Conservation (phyloP, 1,140 invertebrate species). For the Drosophila orosa region DNA sequence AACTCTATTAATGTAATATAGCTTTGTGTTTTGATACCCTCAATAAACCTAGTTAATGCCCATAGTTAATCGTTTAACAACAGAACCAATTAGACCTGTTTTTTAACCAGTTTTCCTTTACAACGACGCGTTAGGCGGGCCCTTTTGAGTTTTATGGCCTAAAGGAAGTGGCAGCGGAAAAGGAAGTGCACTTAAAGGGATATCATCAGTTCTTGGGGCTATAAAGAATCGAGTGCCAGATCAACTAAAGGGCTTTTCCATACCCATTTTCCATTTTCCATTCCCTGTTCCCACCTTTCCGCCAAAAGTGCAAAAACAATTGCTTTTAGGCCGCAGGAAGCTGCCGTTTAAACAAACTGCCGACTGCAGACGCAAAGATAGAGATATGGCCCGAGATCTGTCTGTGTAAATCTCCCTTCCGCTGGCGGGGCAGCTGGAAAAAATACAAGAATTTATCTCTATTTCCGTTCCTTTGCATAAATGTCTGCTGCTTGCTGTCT, state of each 20-base stretch:
- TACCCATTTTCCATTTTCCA: neutral
- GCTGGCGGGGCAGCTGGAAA: slow-evolving; percentile 52
- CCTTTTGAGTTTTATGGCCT: slow-evolving; percentile 29
- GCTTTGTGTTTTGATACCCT: neutral
- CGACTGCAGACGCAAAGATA: slow-evolving; percentile 51
- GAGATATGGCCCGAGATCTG: slow-evolving; percentile 40
- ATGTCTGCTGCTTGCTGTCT: slow-evolving; percentile 57
- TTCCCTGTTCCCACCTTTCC: slow-evolving; percentile 26
- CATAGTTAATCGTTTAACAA: neutral
- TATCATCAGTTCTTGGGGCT: slow-evolving; percentile 6
- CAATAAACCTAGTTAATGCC: neutral
- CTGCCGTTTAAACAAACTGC: slow-evolving; percentile 77
- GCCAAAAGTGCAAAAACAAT: slow-evolving; percentile 74
- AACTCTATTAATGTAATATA: neutral
- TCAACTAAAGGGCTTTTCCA: slow-evolving; percentile 16
- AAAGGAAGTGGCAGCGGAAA: slow-evolving; percentile 47
- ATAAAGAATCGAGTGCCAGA: slow-evolving; percentile 6
- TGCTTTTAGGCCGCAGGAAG: slow-evolving; percentile 66
- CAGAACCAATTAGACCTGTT: neutral
- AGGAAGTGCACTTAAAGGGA: slow-evolving; percentile 48
- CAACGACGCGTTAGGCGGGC: slow-evolving; percentile 29
- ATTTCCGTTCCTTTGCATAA: slow-evolving; percentile 81
- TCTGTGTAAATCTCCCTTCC: slow-evolving; percentile 76
- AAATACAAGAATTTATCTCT: slow-evolving; percentile 75
- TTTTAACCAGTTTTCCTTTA: slow-evolving; percentile 25